phyloP scores from a whole-genome alignment of 2,113 vertebrate genomes.

The Heterocephalus glaber region DNA sequence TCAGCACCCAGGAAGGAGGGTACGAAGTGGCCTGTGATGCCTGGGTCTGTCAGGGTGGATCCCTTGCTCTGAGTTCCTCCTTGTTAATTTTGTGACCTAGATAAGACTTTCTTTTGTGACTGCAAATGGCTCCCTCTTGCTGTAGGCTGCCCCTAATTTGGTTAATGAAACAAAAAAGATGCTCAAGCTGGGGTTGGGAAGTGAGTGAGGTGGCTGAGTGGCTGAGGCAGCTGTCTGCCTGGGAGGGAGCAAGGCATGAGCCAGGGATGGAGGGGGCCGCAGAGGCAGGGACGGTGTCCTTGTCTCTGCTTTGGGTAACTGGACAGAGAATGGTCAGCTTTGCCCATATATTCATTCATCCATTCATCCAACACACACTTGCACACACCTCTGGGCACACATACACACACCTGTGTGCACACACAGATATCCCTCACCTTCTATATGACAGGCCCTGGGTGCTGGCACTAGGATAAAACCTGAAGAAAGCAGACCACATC shows the following conservation, averaged over 20 bases:
- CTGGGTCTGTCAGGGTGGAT: no score
- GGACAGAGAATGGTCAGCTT: neutral
- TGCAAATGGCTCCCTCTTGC: neutral
- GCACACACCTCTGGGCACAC: neutral
- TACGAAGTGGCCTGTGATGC: fast-evolving
- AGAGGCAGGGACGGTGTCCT: neutral
- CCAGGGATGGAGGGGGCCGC: neutral
- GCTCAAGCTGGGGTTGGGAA: neutral
- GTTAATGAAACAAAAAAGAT: slow-evolving; percentile 42
- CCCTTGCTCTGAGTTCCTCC: neutral
- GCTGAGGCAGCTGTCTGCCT: fast-evolving
- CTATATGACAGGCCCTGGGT: neutral
- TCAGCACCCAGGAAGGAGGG: neutral
- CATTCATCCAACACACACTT: neutral
- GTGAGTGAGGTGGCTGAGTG: neutral
- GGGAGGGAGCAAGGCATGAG: fast-evolving
- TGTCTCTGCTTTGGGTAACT: neutral
- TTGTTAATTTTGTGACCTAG: neutral
- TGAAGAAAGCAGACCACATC: neutral
- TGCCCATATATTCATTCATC: neutral
- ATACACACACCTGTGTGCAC: no score
- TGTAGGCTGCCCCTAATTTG: neutral
- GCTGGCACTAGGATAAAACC: no score
- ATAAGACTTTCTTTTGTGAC: neutral
- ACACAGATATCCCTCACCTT: neutral